These are phyloP conservation scores for Monochamus alternatus DNA, from an alignment of 2,888 invertebrate genomes.

Conservation along the genomic window DNA sequence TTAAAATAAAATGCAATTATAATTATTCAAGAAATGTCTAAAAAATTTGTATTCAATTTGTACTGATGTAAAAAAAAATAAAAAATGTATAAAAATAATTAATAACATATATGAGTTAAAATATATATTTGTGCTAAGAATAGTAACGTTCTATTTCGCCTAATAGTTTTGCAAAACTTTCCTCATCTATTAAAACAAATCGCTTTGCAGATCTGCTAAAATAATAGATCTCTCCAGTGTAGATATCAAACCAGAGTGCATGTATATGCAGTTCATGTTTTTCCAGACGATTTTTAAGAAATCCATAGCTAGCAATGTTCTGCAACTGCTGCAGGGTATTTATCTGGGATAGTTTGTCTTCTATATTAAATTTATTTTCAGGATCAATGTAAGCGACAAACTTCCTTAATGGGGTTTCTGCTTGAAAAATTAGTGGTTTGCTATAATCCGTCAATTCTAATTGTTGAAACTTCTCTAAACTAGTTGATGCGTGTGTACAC, in stretches of 20 bases:
- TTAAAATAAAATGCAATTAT: too few species aligned
- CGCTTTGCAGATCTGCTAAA: slow-evolving; percentile 90
- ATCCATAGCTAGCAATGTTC: slow-evolving; percentile 94
- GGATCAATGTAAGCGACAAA: slow-evolving; percentile 97
- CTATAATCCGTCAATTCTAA: slow-evolving; percentile 77
- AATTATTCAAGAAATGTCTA: too few species aligned
- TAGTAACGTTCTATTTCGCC: slow-evolving; percentile 87
- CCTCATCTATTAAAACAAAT: slow-evolving; percentile 91
- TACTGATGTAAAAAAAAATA: too few species aligned
- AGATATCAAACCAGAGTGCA: slow-evolving; percentile 98
- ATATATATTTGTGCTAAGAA: slow-evolving; percentile 68
- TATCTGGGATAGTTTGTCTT: slow-evolving; percentile 96
- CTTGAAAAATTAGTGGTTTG: slow-evolving; percentile 88
- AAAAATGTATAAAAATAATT: too few species aligned
- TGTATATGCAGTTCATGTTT: slow-evolving; percentile 90
- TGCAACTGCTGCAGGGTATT: slow-evolving; percentile 94
- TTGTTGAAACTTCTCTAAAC: slow-evolving; percentile 87
- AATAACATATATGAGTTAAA: too few species aligned
- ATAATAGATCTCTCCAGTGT: slow-evolving; percentile 95
- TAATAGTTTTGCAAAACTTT: slow-evolving; percentile 81
- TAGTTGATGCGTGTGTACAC: slow-evolving; percentile 87
- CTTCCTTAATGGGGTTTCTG: slow-evolving; percentile 88
- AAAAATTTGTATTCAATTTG: too few species aligned
- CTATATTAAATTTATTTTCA: slow-evolving; percentile 88
- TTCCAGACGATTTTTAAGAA: slow-evolving; percentile 86